A percentile compares a stretch with the other conserved stretches of the same genome.
phyloP scores from a whole-genome alignment of 2,113 vertebrate genomes.

The Cynoglossus semilaevis region DNA sequence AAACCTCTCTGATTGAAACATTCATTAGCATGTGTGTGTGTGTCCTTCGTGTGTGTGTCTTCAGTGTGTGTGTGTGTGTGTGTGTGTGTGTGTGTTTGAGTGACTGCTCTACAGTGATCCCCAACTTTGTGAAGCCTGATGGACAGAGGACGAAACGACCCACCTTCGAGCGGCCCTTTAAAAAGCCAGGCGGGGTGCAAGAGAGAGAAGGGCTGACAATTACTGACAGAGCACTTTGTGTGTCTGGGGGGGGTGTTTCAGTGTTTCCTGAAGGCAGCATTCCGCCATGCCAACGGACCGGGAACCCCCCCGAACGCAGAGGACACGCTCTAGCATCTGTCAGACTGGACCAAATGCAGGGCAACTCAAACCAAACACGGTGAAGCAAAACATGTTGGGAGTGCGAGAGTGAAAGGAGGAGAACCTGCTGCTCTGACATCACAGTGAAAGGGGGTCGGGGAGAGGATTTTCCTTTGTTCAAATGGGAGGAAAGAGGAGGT shows the following conservation, averaged over 20 bases:
- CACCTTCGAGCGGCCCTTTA: conserved; percentile 81
- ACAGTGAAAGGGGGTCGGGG: no score
- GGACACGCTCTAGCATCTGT: conserved; percentile 74
- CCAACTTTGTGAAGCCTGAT: conserved; percentile 54
- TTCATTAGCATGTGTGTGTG: no score
- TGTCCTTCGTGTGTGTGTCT: no score
- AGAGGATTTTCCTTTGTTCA: no score
- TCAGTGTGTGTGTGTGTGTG: conserved; percentile 1
- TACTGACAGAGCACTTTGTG: no score
- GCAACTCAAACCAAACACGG: conserved; percentile 53
- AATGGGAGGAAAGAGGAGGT: no score
- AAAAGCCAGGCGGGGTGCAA: conserved; percentile 73
- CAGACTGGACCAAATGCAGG: conserved; percentile 62
- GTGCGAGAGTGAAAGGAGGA: conserved; percentile 61
- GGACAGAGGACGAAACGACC: conserved; percentile 63
- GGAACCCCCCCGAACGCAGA: no score
- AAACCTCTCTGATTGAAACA: no score
- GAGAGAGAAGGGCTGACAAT: conserved; percentile 80
- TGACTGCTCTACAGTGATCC: conserved; percentile 26
- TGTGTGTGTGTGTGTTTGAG: conserved; percentile 18
- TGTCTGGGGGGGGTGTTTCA: no score
- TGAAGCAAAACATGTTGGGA: conserved; percentile 69
- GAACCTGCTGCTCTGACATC: no score
- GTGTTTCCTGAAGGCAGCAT: conserved; percentile 46
- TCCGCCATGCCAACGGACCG: conserved; percentile 75